Percentiles rank a stretch among this genome's conserved stretches.
phyloP scores from a whole-genome alignment of 1,140 invertebrate species.

The Macrosteles quadrilineatus region DNA sequence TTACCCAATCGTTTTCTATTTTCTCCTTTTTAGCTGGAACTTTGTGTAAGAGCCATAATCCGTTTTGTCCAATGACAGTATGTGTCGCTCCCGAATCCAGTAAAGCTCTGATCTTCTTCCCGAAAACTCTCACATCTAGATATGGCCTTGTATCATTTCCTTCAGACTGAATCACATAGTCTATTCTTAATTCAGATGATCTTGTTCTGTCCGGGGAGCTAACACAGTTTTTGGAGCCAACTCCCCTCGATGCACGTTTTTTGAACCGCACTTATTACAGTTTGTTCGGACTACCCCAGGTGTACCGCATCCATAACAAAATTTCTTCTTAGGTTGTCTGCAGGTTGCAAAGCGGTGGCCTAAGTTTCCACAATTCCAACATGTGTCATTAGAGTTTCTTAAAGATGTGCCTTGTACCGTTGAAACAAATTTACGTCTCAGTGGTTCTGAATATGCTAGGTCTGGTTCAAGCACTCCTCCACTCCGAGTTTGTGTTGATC shows the following conservation, averaged over 20 bases:
- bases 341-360: neutral
- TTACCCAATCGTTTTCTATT: neutral
- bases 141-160: neutral
- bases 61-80: neutral
- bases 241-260: neutral
- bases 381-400: too few species aligned
- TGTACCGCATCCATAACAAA: neutral
- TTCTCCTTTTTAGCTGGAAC: neutral
- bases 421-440: neutral
- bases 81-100: neutral
- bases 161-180: neutral
- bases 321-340: neutral
- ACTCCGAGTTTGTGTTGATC: neutral
- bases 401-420: too few species aligned
- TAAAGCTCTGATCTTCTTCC: too few species aligned
- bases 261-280: neutral
- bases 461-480: constrained; percentile 3
- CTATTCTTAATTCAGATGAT: neutral
- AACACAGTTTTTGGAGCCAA: neutral
- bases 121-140: neutral
- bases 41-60: neutral
- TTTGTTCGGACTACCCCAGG: neutral
- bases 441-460: neutral
- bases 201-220: neutral
- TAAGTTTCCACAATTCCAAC: neutral